Conservation (phyloP, 2,797 vertebrate species). For the Gymnodraco acuticeps region DNA sequence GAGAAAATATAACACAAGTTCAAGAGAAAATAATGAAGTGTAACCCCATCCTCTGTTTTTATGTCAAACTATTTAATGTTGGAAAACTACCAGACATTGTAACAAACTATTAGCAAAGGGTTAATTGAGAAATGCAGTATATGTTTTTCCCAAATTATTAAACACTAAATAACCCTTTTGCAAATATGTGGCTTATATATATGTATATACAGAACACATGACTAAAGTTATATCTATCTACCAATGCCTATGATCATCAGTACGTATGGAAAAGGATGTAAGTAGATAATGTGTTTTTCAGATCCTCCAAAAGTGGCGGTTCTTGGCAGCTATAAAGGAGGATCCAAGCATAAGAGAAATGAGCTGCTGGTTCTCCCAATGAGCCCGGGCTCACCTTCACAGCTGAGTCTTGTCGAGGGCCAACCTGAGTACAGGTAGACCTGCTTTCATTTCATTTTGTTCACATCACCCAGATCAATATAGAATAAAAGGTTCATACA, state of each 20-base stretch:
- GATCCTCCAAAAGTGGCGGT: constrained; percentile 83
- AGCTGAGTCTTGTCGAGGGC: constrained; percentile 81
- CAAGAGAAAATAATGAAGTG: background rate
- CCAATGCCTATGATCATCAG: background rate
- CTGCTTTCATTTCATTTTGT: constrained; percentile 11
- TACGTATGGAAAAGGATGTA: background rate
- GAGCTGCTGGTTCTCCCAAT: constrained; percentile 86
- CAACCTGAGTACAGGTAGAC: constrained; percentile 83
- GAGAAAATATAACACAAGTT: background rate
- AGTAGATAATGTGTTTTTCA: constrained; percentile 63
- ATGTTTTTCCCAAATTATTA: background rate
- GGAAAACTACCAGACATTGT: background rate
- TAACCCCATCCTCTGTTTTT: background rate
- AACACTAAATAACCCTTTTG: background rate
- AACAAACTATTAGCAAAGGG: background rate
- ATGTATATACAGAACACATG: too few relatives aligned
- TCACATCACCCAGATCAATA: background rate
- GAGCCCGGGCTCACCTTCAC: constrained; percentile 86
- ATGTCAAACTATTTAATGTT: background rate
- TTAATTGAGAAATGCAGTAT: too few relatives aligned
- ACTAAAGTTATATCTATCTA: background rate
- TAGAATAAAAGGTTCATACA: background rate
- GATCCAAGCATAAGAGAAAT: constrained; percentile 67
- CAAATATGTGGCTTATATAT: background rate
- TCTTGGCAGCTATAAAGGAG: constrained; percentile 76